These are phyloP conservation scores for Plecturocebus donacophilus DNA, from an alignment of 2,113 vertebrate species.

Conservation along the genomic window DNA sequence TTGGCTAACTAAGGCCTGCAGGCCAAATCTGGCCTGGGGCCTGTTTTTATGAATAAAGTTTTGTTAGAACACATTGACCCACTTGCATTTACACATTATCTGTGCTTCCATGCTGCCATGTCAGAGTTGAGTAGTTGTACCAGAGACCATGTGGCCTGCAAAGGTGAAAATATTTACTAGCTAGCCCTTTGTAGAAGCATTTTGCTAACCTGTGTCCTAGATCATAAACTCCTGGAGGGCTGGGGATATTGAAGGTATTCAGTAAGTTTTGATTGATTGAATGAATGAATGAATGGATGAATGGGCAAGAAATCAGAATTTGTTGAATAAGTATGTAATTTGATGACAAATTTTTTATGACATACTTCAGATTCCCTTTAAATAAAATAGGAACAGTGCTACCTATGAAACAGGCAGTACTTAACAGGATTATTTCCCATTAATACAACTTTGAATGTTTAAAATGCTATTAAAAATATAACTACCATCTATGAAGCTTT, in stretches of 20 bases:
- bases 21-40: background rate
- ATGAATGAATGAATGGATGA: background rate
- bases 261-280: background rate
- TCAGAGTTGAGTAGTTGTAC: background rate
- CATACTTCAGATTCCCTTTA: background rate
- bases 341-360: background rate
- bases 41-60: constrained; percentile 15
- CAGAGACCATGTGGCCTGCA: background rate
- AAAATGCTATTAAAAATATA: constrained; percentile 72
- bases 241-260: background rate
- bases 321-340: background rate
- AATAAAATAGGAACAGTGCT: constrained; percentile 28
- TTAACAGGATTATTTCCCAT: constrained; percentile 49
- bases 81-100: background rate
- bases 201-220: background rate
- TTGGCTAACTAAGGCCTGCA: background rate
- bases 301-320: background rate
- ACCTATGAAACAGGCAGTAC: constrained; percentile 12
- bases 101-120: background rate
- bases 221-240: background rate
- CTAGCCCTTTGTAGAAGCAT: background rate
- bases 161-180: background rate
- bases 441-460: constrained; percentile 16
- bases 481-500: constrained; percentile 68
- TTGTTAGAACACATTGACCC: background rate